A percentile compares a stretch with the other conserved stretches of the same genome.
Evolutionary conservation across 2,797 vertebrate species (phyloP).

Genomic region (Lagodon rhomboides): DNA sequence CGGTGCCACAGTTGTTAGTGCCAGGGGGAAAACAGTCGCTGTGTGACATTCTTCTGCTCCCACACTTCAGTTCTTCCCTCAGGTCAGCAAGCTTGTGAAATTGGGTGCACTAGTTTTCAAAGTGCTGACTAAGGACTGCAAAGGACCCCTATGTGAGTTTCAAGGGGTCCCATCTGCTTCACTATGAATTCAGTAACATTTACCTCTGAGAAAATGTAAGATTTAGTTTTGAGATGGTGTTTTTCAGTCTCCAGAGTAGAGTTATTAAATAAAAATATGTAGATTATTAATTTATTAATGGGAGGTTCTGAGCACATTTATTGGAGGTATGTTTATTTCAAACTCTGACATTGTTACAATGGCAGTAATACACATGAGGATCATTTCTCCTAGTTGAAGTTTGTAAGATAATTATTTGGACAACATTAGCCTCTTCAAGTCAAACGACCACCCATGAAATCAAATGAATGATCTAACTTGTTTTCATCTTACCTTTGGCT

Average conservation of each 20-base stretch:
- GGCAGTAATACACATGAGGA: not conserved
- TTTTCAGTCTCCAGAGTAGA: not conserved
- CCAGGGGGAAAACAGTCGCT: slow-evolving; percentile 47
- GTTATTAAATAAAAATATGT: not conserved
- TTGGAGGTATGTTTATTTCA: not conserved
- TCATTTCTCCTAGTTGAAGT: no score
- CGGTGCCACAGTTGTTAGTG: slow-evolving; percentile 1
- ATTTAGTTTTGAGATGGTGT: not conserved
- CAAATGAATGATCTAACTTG: not conserved
- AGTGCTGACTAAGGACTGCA: not conserved
- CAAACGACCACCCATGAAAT: not conserved
- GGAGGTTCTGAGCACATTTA: no score
- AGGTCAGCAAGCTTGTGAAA: not conserved
- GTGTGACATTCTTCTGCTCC: not conserved
- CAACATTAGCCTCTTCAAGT: not conserved
- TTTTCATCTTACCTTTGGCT: slow-evolving; percentile 51
- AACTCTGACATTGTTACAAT: no score
- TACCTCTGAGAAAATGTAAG: not conserved
- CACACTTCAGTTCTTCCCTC: not conserved
- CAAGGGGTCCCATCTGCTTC: not conserved
- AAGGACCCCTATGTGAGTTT: not conserved
- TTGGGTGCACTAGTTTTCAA: not conserved
- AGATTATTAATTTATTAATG: not conserved
- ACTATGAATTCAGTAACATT: not conserved
- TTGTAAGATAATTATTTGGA: not conserved